phyloP scores from a whole-genome alignment of 1,140 invertebrate species.

The Pseudachorutes palmiensis region DNA sequence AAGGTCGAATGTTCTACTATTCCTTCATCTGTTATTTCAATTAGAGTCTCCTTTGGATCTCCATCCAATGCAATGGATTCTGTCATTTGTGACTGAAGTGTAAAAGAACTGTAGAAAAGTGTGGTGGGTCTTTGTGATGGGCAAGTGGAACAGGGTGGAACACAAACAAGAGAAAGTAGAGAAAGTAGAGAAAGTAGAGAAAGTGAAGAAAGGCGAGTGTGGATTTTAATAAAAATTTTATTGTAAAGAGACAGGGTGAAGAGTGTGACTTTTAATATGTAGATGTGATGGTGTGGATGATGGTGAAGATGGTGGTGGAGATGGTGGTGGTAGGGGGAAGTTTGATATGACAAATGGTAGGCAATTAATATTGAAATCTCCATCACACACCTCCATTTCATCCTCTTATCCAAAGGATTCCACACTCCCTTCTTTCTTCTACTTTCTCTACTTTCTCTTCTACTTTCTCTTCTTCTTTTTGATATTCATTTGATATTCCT shows the following conservation, averaged over 20 bases:
- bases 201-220: background rate
- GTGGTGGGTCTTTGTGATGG: no score
- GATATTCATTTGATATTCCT: no score
- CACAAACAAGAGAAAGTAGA: no score
- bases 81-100: background rate
- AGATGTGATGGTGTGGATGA: no score
- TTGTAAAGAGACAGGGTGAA: background rate
- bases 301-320: no score
- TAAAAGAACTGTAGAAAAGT: background rate
- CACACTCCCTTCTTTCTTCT: background rate
- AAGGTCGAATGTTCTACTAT: background rate
- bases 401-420: conserved; percentile 16
- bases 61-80: background rate
- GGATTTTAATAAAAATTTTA: conserved; percentile 38
- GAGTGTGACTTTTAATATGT: background rate
- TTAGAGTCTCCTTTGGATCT: background rate
- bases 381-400: background rate
- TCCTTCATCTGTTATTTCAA: background rate
- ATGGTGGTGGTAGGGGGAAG: no score
- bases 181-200: background rate
- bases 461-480: no score
- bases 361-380: conserved; percentile 33
- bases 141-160: no score
- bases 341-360: conserved; percentile 35
- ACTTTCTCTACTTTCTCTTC: background rate